Conservation (phyloP, 2,888 invertebrate genomes). For the Onthophagus sagittarius region DNA sequence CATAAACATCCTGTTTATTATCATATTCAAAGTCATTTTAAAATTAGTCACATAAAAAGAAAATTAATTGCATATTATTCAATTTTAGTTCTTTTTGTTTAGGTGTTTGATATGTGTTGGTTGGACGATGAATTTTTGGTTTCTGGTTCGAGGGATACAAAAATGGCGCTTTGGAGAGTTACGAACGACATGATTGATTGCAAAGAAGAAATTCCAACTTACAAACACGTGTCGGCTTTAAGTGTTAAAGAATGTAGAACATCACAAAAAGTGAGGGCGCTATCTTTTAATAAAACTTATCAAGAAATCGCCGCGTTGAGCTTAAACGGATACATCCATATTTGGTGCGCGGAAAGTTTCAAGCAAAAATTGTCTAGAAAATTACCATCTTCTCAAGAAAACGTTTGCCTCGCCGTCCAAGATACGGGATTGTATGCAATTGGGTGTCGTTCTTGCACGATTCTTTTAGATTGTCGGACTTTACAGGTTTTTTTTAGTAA, state of each 20-base stretch:
- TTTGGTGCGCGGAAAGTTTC: constrained; percentile 88
- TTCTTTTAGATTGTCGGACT: constrained; percentile 84
- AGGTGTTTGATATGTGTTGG: constrained; percentile 89
- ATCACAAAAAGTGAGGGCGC: constrained; percentile 70
- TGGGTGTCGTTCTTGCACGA: constrained; percentile 89
- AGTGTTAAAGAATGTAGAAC: constrained; percentile 75
- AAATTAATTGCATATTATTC: too few relatives aligned
- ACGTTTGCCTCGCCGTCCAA: constrained; percentile 87
- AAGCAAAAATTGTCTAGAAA: constrained; percentile 82
- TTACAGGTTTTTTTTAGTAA: constrained; percentile 57
- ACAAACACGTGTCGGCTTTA: constrained; percentile 61
- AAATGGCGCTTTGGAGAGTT: constrained; percentile 86
- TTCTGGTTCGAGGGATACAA: constrained; percentile 88
- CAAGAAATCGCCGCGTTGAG: constrained; percentile 88
- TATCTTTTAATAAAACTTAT: constrained; percentile 81
- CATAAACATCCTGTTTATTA: too few relatives aligned
- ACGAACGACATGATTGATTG: constrained; percentile 48
- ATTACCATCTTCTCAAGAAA: constrained; percentile 86
- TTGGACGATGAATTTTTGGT: constrained; percentile 93
- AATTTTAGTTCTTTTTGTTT: constrained; percentile 19
- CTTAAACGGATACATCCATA: constrained; percentile 89
- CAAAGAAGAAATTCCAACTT: constrained; percentile 52
- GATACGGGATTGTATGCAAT: constrained; percentile 87
- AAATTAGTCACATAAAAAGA: too few relatives aligned
- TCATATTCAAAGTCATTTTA: too few relatives aligned